phyloP scores from a whole-genome alignment of 2,797 vertebrate species.

The Gallinago stenura region DNA sequence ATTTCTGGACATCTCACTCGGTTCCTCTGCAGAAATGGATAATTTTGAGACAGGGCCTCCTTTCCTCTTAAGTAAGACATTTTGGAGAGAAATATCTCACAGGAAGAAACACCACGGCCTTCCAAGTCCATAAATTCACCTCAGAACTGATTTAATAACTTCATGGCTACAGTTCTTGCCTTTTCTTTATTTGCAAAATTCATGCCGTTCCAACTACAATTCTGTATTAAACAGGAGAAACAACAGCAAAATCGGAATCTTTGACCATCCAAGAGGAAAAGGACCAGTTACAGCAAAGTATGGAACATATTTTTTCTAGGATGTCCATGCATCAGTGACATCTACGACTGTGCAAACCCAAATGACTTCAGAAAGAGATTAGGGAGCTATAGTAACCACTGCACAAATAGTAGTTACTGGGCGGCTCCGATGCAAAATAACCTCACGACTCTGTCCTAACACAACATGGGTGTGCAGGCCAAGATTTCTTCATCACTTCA shows the following conservation, averaged over 20 bases:
- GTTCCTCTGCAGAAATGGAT: neutral
- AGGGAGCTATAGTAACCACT: slow-evolving; percentile 25
- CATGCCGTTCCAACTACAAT: neutral
- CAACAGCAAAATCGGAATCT: neutral
- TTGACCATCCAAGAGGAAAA: neutral
- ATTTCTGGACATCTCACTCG: neutral
- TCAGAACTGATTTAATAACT: neutral
- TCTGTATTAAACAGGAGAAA: neutral
- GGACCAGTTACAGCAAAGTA: neutral
- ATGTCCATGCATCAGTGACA: neutral
- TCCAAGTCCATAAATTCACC: neutral
- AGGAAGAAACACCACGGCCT: neutral
- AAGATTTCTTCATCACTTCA: slow-evolving; percentile 14
- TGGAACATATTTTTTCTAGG: neutral
- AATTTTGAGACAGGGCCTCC: neutral
- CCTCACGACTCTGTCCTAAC: slow-evolving; percentile 7
- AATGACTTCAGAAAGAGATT: slow-evolving; percentile 30
- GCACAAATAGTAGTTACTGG: slow-evolving; percentile 28
- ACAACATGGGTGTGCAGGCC: neutral
- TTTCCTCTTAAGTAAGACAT: neutral
- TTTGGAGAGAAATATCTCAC: neutral
- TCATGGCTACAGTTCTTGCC: neutral
- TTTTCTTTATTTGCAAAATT: neutral
- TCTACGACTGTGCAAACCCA: neutral
- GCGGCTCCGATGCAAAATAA: neutral